A percentile compares a stretch with the other conserved stretches of the same genome.
These are phyloP conservation scores for Caenorhabditis sinica DNA, from an alignment of 2,888 invertebrate genomes.

Conservation along the genomic window DNA sequence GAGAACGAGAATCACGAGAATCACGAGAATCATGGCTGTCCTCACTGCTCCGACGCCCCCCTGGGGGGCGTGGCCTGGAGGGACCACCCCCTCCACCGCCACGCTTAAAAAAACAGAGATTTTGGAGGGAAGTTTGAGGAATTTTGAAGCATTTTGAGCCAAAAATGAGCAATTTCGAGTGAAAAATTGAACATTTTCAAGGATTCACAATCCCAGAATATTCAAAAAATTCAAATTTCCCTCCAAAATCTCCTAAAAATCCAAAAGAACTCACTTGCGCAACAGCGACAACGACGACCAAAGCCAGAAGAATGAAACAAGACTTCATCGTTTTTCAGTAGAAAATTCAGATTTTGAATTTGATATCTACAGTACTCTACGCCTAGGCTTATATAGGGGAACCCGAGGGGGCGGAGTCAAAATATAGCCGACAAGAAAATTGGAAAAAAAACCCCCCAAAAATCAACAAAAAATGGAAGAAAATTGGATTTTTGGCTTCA, in stretches of 20 bases:
- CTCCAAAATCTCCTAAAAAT: not conserved
- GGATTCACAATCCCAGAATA: not conserved
- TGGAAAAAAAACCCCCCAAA: too few species aligned
- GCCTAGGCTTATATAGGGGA: too few species aligned
- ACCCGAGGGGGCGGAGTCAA: too few species aligned
- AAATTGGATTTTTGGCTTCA: slow-evolving; percentile 15
- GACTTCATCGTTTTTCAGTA: slow-evolving; percentile 37
- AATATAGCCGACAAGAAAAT: slow-evolving; percentile 9
- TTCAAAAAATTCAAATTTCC: not conserved
- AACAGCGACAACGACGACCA: slow-evolving; percentile 29
- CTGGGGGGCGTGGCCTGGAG: not conserved
- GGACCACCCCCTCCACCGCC: not conserved
- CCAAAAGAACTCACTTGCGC: slow-evolving; percentile 21
- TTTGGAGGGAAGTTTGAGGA: not conserved
- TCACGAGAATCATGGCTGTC: not conserved
- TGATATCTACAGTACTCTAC: not conserved
- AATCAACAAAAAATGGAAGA: slow-evolving; percentile 3
- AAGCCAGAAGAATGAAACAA: slow-evolving; percentile 24
- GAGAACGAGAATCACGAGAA: not conserved
- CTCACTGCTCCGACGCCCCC: not conserved
- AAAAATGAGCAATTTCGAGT: not conserved
- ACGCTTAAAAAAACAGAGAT: not conserved
- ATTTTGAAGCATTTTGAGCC: not conserved
- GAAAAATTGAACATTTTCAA: not conserved
- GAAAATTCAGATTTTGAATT: not conserved